A percentile compares a stretch with the other conserved stretches of the same genome.
phyloP scores from a whole-genome alignment of 2,797 vertebrate species.

The Muscicapa comitata region DNA sequence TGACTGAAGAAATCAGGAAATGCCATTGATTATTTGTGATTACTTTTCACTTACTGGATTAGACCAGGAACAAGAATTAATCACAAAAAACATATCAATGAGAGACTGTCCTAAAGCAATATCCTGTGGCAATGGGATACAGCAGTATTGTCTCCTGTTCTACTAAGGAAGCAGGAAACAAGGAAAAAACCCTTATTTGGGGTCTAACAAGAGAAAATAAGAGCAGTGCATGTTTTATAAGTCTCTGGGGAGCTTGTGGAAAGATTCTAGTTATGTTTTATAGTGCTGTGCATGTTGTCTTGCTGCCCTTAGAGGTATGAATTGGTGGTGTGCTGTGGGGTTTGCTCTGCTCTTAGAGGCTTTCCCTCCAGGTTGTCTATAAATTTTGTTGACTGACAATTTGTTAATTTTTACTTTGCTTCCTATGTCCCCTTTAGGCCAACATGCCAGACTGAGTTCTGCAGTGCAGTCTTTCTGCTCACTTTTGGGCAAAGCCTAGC shows the following conservation, averaged over 20 bases:
- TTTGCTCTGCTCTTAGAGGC: background rate
- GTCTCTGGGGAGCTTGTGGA: background rate
- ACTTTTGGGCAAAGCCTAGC: background rate
- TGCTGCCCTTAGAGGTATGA: background rate
- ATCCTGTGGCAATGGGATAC: background rate
- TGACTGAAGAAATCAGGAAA: background rate
- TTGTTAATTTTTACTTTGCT: constrained; percentile 22
- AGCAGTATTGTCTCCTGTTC: background rate
- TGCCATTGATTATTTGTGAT: background rate
- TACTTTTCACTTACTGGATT: background rate
- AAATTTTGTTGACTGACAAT: background rate
- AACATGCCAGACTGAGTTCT: background rate
- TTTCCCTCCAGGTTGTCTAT: background rate
- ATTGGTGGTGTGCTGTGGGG: background rate
- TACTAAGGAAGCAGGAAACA: background rate
- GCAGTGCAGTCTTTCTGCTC: background rate
- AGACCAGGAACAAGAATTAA: background rate
- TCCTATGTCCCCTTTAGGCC: background rate
- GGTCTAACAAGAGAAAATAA: background rate
- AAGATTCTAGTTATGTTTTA: background rate
- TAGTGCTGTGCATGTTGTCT: background rate
- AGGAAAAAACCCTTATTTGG: background rate
- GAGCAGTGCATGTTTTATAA: background rate
- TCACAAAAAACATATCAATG: background rate
- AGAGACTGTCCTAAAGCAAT: background rate